Conservation (phyloP, 2,113 vertebrate genomes). For the Centropus bengalensis region DNA sequence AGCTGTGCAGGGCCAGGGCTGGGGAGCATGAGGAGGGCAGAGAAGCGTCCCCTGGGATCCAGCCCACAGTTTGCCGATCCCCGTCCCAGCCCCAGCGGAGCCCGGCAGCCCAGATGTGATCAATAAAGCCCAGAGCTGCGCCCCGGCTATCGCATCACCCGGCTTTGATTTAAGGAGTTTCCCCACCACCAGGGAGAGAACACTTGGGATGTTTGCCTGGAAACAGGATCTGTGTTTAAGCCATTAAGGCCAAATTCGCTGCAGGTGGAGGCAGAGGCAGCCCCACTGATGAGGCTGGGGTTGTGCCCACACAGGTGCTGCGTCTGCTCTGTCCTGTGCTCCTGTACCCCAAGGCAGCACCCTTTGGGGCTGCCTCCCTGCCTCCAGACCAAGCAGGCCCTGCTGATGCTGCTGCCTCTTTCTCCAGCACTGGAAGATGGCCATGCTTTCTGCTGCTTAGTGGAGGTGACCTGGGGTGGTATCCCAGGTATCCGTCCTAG, state of each 20-base stretch:
- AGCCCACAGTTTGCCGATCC: background rate
- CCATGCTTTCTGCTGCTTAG: rapidly evolving
- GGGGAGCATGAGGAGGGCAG: background rate
- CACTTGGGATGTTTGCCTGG: slow-evolving; percentile 62
- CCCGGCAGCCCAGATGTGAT: slow-evolving; percentile 48
- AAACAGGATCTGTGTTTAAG: slow-evolving; percentile 69
- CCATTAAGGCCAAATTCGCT: slow-evolving; percentile 65
- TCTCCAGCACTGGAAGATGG: background rate
- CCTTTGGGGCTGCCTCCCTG: background rate
- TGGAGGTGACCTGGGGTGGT: rapidly evolving
- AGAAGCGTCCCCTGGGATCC: background rate
- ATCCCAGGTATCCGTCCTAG: background rate
- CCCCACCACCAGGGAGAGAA: slow-evolving; percentile 45
- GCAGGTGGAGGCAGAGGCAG: slow-evolving; percentile 61
- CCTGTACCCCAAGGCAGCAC: background rate
- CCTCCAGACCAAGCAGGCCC: background rate
- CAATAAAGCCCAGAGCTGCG: slow-evolving; percentile 11
- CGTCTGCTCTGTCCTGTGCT: rapidly evolving
- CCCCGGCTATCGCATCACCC: background rate
- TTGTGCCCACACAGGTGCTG: background rate
- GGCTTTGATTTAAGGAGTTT: slow-evolving; percentile 66
- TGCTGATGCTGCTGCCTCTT: background rate
- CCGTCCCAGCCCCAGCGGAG: background rate
- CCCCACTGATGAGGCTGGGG: rapidly evolving
- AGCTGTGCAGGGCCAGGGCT: background rate